Base-by-base conservation (phyloP, 2,888 invertebrate species). In the Bursaphelenchus okinawaensis region DNA sequence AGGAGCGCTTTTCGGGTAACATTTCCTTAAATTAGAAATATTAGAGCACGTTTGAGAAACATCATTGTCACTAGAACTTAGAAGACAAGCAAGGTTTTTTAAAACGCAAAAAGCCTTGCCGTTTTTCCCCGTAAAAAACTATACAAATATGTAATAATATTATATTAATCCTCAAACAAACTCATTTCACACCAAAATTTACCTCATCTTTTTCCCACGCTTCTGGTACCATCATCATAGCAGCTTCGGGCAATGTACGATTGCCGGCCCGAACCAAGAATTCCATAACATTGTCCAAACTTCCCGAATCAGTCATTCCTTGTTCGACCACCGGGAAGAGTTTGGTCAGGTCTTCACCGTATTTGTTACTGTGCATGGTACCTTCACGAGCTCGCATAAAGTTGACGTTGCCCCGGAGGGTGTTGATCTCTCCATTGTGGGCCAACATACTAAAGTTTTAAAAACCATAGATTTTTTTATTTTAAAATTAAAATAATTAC, bases 401-500 rank as follows among this genome's bases (percentile, higher is more conserved):
- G 85, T 98, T 98, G 8, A 95, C 92, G 84, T 98, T 98, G 76
- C 98, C 98, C 70, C 95, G 89, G 75, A 98, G 87, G 16, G 98
- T 98, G 86, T 98, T 98, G 84, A 98, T 98, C 87, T 98, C 98
- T 71, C 98, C 98, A 86, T 98, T 98, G 87, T 98, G 98, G 69
- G 96, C 96, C 76, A 98, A 86, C 82, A 91, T 88, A 83, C 92
- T 90, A 84, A 1, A 66, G 51, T 27, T n/a, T 8, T 51, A n/a
- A n/a, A n/a, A n/a, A n/a, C n/a, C n/a, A n/a, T n/a, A n/a, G n/a
- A n/a, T n/a, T n/a, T n/a, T n/a, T n/a, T 9, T 40, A 16, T 40
- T 9, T 62, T 9, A 29, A 57, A 29, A 57, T 57, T 57, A 12
- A 12, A 9, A 55, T 9, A 55, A 29, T 12, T 29, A 8, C 55